A percentile compares a stretch with the other conserved stretches of the same genome.
phyloP scores from a whole-genome alignment of 2,797 vertebrate genomes.

The Nothura maculosa region DNA sequence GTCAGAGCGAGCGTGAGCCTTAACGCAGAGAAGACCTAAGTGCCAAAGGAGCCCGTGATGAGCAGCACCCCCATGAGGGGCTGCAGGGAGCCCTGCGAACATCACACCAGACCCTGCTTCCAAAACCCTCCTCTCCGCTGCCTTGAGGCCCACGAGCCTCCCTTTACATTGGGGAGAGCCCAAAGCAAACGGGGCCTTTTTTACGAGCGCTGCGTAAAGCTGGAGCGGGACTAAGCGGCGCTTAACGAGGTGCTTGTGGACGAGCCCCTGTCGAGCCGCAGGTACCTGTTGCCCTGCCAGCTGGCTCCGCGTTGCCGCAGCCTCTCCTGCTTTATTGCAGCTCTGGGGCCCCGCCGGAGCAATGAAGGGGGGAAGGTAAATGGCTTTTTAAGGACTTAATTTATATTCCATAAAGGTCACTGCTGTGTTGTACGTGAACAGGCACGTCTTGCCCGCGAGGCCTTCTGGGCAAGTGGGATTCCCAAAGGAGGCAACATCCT shows the following conservation, averaged over 20 bases:
- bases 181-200: background rate
- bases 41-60: background rate
- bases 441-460: background rate
- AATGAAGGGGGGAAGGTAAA: background rate
- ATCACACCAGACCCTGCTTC: background rate
- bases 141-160: accelerated
- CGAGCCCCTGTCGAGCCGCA: background rate
- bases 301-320: background rate
- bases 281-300: background rate
- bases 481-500: background rate
- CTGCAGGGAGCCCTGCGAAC: background rate
- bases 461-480: background rate
- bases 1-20: too few species aligned
- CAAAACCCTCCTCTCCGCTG: background rate
- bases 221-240: background rate
- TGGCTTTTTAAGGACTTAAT: background rate
- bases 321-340: background rate
- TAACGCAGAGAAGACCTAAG: background rate
- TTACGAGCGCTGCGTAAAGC: background rate
- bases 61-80: accelerated
- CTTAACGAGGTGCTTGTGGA: background rate
- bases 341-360: background rate
- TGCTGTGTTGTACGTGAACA: background rate
- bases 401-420: background rate
- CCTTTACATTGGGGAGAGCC: background rate